Conservation (phyloP, 2,888 invertebrate species). For the Ptilodon capucinus region DNA sequence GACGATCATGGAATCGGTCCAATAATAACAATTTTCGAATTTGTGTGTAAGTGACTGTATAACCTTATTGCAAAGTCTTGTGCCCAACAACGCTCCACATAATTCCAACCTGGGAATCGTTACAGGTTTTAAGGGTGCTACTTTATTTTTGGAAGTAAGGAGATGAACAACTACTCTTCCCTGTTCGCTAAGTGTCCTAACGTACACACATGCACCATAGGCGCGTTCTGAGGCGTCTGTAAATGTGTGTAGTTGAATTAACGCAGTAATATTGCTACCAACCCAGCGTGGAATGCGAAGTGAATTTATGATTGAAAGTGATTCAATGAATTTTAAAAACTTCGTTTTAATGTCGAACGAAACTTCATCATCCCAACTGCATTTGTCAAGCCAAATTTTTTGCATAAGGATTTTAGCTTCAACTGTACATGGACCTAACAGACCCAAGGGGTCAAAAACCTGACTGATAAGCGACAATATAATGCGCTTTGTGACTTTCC, state of each 20-base stretch:
- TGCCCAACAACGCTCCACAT: constrained; percentile 28
- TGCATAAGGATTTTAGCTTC: constrained; percentile 31
- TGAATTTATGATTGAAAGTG: no score
- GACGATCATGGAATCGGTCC: constrained; percentile 33
- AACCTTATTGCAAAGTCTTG: constrained; percentile 21
- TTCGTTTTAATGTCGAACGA: constrained; percentile 13
- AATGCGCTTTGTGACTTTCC: constrained; percentile 32
- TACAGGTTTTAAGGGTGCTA: constrained; percentile 23
- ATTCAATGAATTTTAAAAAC: no score
- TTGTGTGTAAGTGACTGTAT: constrained; percentile 10
- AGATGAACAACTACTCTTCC: constrained; percentile 17
- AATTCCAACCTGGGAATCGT: constrained; percentile 33
- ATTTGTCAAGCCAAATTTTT: constrained; percentile 25
- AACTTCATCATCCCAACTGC: constrained; percentile 27
- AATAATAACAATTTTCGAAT: constrained; percentile 12
- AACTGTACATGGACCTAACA: constrained; percentile 25
- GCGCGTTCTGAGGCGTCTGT: constrained; percentile 30
- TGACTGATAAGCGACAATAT: constrained; percentile 21
- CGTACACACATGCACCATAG: constrained; percentile 30
- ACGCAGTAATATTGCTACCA: background rate
- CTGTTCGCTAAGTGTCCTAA: constrained; percentile 8
- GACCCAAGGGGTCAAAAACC: constrained; percentile 28
- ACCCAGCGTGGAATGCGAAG: constrained; percentile 30
- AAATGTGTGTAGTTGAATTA: constrained; percentile 29
- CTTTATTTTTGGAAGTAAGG: constrained; percentile 19